A percentile compares a stretch with the other conserved stretches of the same genome.
These are phyloP conservation scores for Burhinus bistriatus DNA, from an alignment of 2,113 vertebrate species.

Conservation along the genomic window DNA sequence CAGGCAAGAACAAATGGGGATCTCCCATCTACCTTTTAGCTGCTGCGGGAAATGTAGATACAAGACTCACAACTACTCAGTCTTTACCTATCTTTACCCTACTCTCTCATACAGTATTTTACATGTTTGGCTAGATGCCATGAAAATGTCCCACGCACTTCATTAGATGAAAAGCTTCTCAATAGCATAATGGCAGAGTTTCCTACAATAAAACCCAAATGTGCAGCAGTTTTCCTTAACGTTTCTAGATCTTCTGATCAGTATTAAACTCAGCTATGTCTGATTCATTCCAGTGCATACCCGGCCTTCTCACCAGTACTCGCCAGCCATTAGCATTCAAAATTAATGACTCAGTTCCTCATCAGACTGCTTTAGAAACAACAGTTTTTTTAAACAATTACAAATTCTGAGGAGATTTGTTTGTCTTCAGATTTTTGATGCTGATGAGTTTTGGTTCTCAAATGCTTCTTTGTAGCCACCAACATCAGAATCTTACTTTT, in stretches of 20 bases:
- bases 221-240: neutral
- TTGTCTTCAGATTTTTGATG: neutral
- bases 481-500: neutral
- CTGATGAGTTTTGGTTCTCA: neutral
- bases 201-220: neutral
- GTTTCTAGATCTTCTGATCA: neutral
- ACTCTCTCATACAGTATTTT: neutral
- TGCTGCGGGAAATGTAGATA: neutral
- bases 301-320: neutral
- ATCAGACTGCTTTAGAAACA: neutral
- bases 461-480: neutral
- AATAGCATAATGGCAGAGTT: neutral
- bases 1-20: neutral
- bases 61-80: neutral
- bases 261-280: neutral
- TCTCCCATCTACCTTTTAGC: neutral
- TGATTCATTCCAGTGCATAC: neutral
- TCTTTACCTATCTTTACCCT: neutral
- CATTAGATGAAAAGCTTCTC: neutral
- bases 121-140: neutral
- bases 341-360: neutral
- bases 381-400: neutral
- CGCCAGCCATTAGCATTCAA: neutral
- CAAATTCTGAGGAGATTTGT: neutral
- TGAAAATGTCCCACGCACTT: neutral